A percentile compares a stretch with the other conserved stretches of the same genome.
phyloP scores from a whole-genome alignment of 1,140 invertebrate genomes.

The Lethocerus indicus region DNA sequence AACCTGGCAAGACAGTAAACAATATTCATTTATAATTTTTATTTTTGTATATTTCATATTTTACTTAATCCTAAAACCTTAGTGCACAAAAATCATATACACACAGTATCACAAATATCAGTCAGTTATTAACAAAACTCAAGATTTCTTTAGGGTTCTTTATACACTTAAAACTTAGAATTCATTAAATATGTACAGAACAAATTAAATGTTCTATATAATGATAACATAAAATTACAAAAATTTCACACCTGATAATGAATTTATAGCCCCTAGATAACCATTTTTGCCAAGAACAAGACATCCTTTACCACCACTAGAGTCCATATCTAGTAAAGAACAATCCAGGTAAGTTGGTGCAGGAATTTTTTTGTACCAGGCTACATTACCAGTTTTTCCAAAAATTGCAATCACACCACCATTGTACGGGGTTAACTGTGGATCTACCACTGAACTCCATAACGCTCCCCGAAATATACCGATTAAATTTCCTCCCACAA shows the following conservation, averaged over 20 bases:
- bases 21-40: neutral
- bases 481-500: constrained; percentile 50
- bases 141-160: neutral
- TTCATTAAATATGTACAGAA: no score
- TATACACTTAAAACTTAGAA: no score
- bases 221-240: constrained; percentile 3
- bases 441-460: constrained; percentile 24
- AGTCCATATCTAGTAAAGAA: constrained; percentile 41
- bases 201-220: no score
- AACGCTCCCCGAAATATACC: constrained; percentile 41
- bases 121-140: neutral
- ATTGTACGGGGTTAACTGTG: constrained; percentile 25
- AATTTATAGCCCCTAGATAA: constrained; percentile 45
- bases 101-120: neutral
- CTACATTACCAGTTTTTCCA: constrained; percentile 38
- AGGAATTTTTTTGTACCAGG: constrained; percentile 41
- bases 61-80: neutral
- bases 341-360: constrained; percentile 52
- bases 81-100: neutral
- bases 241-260: constrained; percentile 33
- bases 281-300: constrained; percentile 49
- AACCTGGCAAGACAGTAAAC: constrained; percentile 19
- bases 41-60: neutral
- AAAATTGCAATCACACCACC: constrained; percentile 35
- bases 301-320: constrained; percentile 49